Evolutionary conservation across 1,140 invertebrate species (phyloP).

Genomic region (Stenopsyche tienmushanensis): DNA sequence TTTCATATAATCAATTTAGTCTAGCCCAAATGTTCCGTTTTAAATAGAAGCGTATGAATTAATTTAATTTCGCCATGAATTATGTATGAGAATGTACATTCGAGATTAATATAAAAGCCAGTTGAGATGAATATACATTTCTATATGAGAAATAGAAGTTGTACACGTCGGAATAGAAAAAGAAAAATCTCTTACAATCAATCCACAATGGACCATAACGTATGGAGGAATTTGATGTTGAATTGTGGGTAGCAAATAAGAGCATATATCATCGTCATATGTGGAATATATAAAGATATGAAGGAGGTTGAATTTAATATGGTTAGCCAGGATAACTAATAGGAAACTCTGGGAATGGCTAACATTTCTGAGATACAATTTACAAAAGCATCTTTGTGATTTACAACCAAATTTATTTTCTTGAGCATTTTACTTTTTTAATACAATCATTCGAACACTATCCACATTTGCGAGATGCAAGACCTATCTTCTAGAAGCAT

Average conservation of each 20-base stretch:
- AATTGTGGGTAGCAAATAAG: conserved; percentile 18
- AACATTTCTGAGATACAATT: background rate
- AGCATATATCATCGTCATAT: conserved; percentile 14
- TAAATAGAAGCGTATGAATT: too few species aligned
- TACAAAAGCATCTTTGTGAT: background rate
- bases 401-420: background rate
- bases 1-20: too few species aligned
- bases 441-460: too few species aligned
- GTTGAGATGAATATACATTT: too few species aligned
- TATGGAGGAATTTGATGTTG: conserved; percentile 12
- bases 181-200: conserved; percentile 7
- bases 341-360: conserved; percentile 2
- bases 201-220: background rate
- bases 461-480: too few species aligned
- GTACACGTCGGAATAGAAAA: too few species aligned
- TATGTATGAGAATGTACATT: too few species aligned
- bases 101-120: too few species aligned
- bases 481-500: background rate
- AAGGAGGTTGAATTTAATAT: conserved; percentile 25
- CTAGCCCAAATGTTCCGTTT: too few species aligned
- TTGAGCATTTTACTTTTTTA: too few species aligned
- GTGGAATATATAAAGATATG: background rate
- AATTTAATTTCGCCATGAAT: too few species aligned
- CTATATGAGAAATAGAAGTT: too few species aligned
- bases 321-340: conserved; percentile 17